These are phyloP conservation scores for Nephrocerus scutellatus DNA, from an alignment of 2,888 invertebrate species.

Conservation along the genomic window DNA sequence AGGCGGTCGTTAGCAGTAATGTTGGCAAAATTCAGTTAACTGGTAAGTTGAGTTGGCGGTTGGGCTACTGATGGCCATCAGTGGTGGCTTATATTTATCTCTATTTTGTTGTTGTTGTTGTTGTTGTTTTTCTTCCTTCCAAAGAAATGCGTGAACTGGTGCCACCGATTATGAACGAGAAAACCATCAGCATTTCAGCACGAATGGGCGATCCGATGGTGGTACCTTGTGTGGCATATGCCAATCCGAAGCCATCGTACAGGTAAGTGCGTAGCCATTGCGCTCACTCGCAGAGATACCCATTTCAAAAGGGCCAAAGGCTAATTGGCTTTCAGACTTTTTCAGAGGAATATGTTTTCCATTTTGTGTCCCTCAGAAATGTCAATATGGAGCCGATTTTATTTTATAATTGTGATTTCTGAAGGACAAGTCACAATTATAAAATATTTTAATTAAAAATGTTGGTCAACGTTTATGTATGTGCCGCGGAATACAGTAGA, in stretches of 20 bases:
- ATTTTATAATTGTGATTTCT: no score
- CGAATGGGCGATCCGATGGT: constrained; percentile 53
- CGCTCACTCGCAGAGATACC: no score
- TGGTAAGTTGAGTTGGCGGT: constrained; percentile 42
- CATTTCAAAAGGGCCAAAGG: no score
- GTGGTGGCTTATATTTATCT: constrained; percentile 1
- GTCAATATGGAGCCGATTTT: no score
- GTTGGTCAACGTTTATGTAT: no score
- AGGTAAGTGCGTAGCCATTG: constrained; percentile 46
- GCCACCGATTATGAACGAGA: constrained; percentile 55
- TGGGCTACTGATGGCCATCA: background rate
- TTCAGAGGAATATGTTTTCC: no score
- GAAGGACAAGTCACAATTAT: no score
- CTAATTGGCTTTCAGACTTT: no score
- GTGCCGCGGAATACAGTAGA: no score
- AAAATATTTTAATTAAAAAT: no score
- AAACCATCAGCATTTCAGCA: constrained; percentile 48
- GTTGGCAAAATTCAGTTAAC: constrained; percentile 54
- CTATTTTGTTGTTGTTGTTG: background rate
- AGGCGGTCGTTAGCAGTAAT: constrained; percentile 54
- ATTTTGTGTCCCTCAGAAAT: no score
- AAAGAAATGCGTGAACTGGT: constrained; percentile 52
- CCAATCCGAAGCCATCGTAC: constrained; percentile 54
- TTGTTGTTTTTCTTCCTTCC: background rate
- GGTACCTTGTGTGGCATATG: constrained; percentile 57